Percentiles rank a stretch among this genome's conserved stretches.
Conservation (phyloP, 2,888 invertebrate genomes). For the Himalopsyche japonica region DNA sequence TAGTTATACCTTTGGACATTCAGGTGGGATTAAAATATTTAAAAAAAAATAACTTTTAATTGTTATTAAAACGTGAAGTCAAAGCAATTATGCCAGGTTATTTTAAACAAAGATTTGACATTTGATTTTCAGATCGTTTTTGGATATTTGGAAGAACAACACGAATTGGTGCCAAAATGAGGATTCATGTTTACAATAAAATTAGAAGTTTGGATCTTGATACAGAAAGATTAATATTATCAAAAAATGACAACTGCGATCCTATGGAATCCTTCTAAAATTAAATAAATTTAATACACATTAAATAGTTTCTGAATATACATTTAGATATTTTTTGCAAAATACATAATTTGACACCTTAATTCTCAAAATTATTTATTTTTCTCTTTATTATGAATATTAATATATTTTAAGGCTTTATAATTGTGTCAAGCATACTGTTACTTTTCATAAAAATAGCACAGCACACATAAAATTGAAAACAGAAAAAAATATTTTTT, state of each 20-base stretch:
- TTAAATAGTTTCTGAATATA: not conserved
- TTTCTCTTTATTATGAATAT: too few species aligned
- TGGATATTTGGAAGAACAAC: slow-evolving; percentile 71
- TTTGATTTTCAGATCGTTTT: slow-evolving; percentile 64
- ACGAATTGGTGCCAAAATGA: slow-evolving; percentile 66
- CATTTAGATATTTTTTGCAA: not conserved
- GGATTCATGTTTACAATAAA: slow-evolving; percentile 68
- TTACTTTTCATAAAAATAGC: too few species aligned
- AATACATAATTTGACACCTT: not conserved
- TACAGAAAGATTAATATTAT: slow-evolving; percentile 70
- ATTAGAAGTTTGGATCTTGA: slow-evolving; percentile 65
- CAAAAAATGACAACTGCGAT: slow-evolving; percentile 69
- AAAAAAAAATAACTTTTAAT: not conserved
- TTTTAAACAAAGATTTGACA: not conserved
- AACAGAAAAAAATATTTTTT: too few species aligned
- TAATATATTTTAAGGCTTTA: too few species aligned
- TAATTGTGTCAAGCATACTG: too few species aligned
- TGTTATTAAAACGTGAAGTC: not conserved
- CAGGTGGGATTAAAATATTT: slow-evolving; percentile 52
- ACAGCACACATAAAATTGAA: too few species aligned
- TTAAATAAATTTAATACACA: not conserved
- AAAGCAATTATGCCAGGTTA: slow-evolving; percentile 33
- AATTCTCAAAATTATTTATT: too few species aligned
- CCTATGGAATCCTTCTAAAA: not conserved
- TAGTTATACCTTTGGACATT: slow-evolving; percentile 65